phyloP scores from a whole-genome alignment of 2,888 invertebrate genomes.

The Alloscopus bannaensis region DNA sequence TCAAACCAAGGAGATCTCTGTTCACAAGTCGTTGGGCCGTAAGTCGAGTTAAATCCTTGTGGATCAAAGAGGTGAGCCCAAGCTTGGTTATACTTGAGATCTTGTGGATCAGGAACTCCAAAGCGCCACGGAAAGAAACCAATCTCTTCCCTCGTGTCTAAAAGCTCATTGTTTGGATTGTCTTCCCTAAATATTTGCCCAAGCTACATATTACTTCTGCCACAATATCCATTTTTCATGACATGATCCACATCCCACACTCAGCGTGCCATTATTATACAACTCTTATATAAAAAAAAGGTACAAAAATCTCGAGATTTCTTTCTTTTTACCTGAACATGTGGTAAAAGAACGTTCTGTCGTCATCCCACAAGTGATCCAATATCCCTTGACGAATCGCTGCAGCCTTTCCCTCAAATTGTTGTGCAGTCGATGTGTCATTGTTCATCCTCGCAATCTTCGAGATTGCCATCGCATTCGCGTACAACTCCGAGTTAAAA shows the following conservation, averaged over 20 bases:
- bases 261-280: too few species aligned
- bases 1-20: conserved; percentile 69
- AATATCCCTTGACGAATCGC: conserved; percentile 57
- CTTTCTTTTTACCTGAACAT: conserved; percentile 56
- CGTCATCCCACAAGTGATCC: conserved; percentile 68
- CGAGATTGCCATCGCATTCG: conserved; percentile 69
- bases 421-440: conserved; percentile 51
- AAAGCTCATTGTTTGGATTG: conserved; percentile 66
- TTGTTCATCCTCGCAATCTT: conserved; percentile 67
- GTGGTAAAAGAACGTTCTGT: conserved; percentile 70
- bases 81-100: conserved; percentile 59
- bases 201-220: too few species aligned
- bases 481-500: conserved; percentile 71
- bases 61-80: conserved; percentile 68
- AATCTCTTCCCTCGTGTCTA: conserved; percentile 71
- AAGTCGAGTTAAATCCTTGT: conserved; percentile 65
- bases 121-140: conserved; percentile 71
- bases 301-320: background rate
- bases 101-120: conserved; percentile 58
- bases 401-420: conserved; percentile 61
- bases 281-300: too few species aligned
- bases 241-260: too few species aligned
- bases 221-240: too few species aligned
- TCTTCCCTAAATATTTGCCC: conserved; percentile 67
- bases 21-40: conserved; percentile 71